Base-by-base conservation (phyloP, 2,113 vertebrate species). In the Thalassarche chlororhynchos region DNA sequence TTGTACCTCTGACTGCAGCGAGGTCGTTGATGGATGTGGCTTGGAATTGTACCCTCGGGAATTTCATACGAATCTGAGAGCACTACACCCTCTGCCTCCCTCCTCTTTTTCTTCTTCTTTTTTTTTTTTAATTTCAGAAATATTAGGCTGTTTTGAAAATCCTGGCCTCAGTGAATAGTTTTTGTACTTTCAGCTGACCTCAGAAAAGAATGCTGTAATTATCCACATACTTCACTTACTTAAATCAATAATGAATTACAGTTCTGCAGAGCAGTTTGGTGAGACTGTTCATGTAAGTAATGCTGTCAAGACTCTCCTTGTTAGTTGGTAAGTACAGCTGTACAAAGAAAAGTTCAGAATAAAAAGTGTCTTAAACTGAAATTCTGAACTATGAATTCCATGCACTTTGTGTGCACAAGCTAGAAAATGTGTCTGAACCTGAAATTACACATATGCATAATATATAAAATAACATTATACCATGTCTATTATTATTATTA, bases 61-160 rank as follows among this genome's bases (percentile, higher is more conserved):
- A 16, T 52, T 24, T 46, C 36, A 2, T 10, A 9, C 1, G 21
- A 9, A 18, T 26, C 47, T 20, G 17, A 5, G 47, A 34, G 57
- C 17, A 2, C n/a, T 13, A 6, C 14, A 17, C 10, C 14, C 29
- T n/a, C 20, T 1, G 0, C 24, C 68, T 16, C 68, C 15, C 49
- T 32, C 36, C 5, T 16, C 17, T 32, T 9, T 9, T 25, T n/a
- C 9, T 24, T n/a, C 17, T 23, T 32, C 21, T 38, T 23, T 10
- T 31, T 17, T 16, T 25, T 51, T n/a, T 40, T 11, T 7, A 9
- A 6, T 70, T 66, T 52, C 42, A 72, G 88, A 40, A 68, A 25
- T 42, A 51, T 8, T 21, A 14, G 51, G 36, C 29, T 55, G 34
- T 21, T 84, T 60, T 62, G 66, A 57, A 66, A 52, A 57, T 47